A percentile compares a stretch with the other conserved stretches of the same genome.
These are phyloP conservation scores for Phaonia tiefii DNA, from an alignment of 2,888 invertebrate genomes.

Conservation along the genomic window DNA sequence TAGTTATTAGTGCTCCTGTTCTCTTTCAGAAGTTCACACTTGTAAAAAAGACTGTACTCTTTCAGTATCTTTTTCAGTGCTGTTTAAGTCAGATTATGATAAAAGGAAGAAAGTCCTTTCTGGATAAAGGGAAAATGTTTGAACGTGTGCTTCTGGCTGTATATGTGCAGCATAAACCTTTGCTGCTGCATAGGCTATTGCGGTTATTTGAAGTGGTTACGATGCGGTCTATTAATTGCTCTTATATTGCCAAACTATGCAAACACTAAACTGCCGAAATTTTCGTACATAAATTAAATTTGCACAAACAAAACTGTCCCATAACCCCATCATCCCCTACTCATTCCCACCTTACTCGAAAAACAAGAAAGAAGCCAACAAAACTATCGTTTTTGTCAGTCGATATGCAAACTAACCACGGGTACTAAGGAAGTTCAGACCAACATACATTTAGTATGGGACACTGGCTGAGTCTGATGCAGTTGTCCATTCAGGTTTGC, in stretches of 20 bases:
- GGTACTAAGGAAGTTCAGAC: neutral
- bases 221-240: slow-evolving; percentile 68
- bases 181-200: slow-evolving; percentile 64
- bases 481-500: slow-evolving; percentile 39
- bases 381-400: slow-evolving; percentile 52
- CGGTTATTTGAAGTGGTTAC: slow-evolving; percentile 63
- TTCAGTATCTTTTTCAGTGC: no score
- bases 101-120: no score
- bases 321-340: neutral
- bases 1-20: no score
- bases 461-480: slow-evolving; percentile 12
- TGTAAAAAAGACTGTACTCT: no score
- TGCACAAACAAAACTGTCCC: slow-evolving; percentile 23
- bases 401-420: slow-evolving; percentile 59
- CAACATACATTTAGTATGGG: neutral
- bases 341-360: neutral
- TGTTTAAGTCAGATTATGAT: no score
- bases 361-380: slow-evolving; percentile 16
- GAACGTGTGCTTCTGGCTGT: slow-evolving; percentile 6
- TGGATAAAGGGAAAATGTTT: neutral
- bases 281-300: slow-evolving; percentile 56
- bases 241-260: slow-evolving; percentile 66
- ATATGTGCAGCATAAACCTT: slow-evolving; percentile 44
- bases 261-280: slow-evolving; percentile 62
- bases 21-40: no score